These are phyloP conservation scores for Tachystola acroxantha DNA, from an alignment of 2,888 invertebrate species.

Conservation along the genomic window DNA sequence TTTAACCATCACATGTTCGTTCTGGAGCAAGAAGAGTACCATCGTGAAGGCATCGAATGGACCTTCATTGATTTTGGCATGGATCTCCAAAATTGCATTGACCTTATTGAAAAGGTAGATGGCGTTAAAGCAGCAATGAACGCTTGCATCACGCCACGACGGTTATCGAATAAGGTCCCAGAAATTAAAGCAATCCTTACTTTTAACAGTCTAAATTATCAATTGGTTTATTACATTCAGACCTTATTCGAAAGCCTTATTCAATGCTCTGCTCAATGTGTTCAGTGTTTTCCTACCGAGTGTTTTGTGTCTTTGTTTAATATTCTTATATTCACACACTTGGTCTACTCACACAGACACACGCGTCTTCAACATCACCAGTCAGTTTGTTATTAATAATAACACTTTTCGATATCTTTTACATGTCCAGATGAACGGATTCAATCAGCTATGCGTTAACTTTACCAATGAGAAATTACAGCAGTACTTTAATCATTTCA, in stretches of 20 bases:
- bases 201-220: conserved; percentile 7
- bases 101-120: conserved; percentile 95
- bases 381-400: conserved; percentile 7
- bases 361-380: neutral
- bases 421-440: conserved; percentile 89
- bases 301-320: conserved; percentile 29
- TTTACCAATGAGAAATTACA: conserved; percentile 97
- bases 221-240: conserved; percentile 10
- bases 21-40: conserved; percentile 97
- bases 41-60: conserved; percentile 96
- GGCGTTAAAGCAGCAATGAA: conserved; percentile 72
- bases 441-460: conserved; percentile 98
- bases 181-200: conserved; percentile 14
- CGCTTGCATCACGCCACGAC: conserved; percentile 71
- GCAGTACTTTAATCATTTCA: conserved; percentile 97
- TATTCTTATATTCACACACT: conserved; percentile 28
- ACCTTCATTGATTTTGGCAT: conserved; percentile 98
- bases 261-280: conserved; percentile 61
- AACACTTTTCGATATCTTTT: conserved; percentile 43
- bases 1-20: conserved; percentile 99
- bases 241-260: conserved; percentile 47
- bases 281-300: conserved; percentile 32
- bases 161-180: conserved; percentile 44
- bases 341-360: conserved; percentile 14
- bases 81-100: conserved; percentile 97